Percentiles rank a stretch among this genome's conserved stretches.
Evolutionary conservation across 1,140 invertebrate genomes (phyloP).

Genomic region (Lepidurus couesii): DNA sequence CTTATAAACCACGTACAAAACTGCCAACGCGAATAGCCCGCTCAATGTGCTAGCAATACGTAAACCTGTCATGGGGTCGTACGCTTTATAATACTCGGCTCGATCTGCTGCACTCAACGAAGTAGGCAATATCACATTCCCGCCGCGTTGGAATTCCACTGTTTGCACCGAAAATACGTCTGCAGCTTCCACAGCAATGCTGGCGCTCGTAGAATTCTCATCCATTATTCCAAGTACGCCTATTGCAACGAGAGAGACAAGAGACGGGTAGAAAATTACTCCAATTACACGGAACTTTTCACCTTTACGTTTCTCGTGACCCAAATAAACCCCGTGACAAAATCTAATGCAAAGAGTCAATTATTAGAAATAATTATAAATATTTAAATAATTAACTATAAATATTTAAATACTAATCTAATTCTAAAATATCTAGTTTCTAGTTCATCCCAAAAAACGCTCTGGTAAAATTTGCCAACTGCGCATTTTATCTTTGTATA

Average conservation of each 20-base stretch:
- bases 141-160: not conserved
- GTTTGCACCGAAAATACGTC: slow-evolving; percentile 7
- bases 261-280: too few species aligned
- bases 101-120: slow-evolving; percentile 25
- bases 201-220: not conserved
- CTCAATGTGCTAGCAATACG: slow-evolving; percentile 80
- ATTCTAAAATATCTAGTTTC: too few species aligned
- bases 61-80: slow-evolving; percentile 82
- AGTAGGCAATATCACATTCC: not conserved
- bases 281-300: too few species aligned
- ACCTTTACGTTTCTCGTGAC: too few species aligned
- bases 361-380: too few species aligned
- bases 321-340: too few species aligned
- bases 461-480: not conserved
- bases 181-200: not conserved
- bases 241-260: too few species aligned
- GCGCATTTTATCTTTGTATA: not conserved
- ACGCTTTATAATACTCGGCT: slow-evolving; percentile 61
- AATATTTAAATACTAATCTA: too few species aligned
- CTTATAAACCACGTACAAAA: slow-evolving; percentile 79
- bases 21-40: slow-evolving; percentile 80
- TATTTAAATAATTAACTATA: too few species aligned
- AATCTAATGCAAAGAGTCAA: too few species aligned
- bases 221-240: not conserved
- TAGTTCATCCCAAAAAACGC: too few species aligned